Base-by-base conservation (phyloP, 2,797 vertebrate genomes). In the Paratrypauchen microcephalus region DNA sequence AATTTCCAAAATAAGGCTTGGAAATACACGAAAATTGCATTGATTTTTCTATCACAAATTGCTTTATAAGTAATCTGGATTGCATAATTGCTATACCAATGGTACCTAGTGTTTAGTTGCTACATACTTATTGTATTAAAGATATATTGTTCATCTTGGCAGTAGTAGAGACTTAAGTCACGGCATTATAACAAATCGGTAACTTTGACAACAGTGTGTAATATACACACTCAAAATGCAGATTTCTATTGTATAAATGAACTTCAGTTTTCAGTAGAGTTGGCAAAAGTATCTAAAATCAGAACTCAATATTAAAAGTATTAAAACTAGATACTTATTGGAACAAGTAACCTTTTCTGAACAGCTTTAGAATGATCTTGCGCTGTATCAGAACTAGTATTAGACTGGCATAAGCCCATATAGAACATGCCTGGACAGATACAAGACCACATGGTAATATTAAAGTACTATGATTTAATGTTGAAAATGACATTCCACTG, bases 51-150 rank as follows among this genome's bases (percentile, higher is more conserved):
- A 18, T 15, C 18, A 26, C 24, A 16, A 24, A 16, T 48, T 64
- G 26, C 41, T 48, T 48, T 4, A 19, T 64, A 41, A 15, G 24
- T 28, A 26, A 58, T 28, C 23, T 16, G 56, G 56, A 30, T 6
- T 18, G 15, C 56, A 28, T 19, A 32, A 59, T 28, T 59, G 57
- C 30, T 61, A 60, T n/a, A 30, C 26, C 28, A 59, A n/a, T 32
- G 19, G 7, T 32, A 4, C 58, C n/a, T 39, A 0, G 19, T 9
- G 21, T 76, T 26, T 15, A 15, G 18, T 83, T 21, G 36, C 50
- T 74, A 76, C 76, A 72, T 8, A 66, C 41, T 63, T 67, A 60
- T 63, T 41, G 9, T 75, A 41, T 68, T 66, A 23, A 59, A 52
- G 64, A 69, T 68, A 68, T 64, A 0, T 39, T 68, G 18, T 56